Conservation (phyloP, 2,888 invertebrate species). For the Caenorhabditis panamensis region DNA sequence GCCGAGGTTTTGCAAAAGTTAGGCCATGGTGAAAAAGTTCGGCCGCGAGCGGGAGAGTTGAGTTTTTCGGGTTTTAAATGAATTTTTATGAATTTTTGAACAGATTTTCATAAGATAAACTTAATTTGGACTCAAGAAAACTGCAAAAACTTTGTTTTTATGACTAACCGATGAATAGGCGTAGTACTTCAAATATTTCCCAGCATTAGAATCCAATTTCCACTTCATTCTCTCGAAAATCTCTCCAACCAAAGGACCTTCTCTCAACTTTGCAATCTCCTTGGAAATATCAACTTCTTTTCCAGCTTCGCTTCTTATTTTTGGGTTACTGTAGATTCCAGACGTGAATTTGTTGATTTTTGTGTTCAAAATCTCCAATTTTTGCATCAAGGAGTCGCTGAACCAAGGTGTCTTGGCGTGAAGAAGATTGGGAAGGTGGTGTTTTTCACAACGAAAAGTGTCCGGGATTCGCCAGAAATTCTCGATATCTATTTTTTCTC, state of each 20-base stretch:
- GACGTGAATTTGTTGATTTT: slow-evolving; percentile 48
- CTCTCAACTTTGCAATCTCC: slow-evolving; percentile 33
- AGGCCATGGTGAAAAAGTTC: too few species aligned
- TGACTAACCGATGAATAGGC: slow-evolving; percentile 43
- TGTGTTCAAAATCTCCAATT: slow-evolving; percentile 22
- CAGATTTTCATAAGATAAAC: too few species aligned
- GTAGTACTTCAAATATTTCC: slow-evolving; percentile 27
- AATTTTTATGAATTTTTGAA: too few species aligned
- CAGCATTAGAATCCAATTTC: slow-evolving; percentile 13
- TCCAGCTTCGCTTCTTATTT: background rate
- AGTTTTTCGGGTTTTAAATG: too few species aligned
- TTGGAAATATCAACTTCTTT: slow-evolving; percentile 32
- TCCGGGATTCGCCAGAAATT: slow-evolving; percentile 52
- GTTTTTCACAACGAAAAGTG: slow-evolving; percentile 38
- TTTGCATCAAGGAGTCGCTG: slow-evolving; percentile 10
- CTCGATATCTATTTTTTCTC: slow-evolving; percentile 19
- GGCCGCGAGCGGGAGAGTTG: too few species aligned
- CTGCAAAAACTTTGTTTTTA: too few species aligned
- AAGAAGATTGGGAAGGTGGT: slow-evolving; percentile 11
- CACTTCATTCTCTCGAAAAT: slow-evolving; percentile 23
- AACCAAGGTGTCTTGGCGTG: slow-evolving; percentile 21
- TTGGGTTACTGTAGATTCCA: slow-evolving; percentile 21
- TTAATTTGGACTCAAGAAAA: too few species aligned
- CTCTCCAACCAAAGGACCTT: slow-evolving; percentile 35
- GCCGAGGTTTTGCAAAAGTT: background rate